Conservation (phyloP, 2,797 vertebrate genomes). For the Neosilurus hyrtlii region DNA sequence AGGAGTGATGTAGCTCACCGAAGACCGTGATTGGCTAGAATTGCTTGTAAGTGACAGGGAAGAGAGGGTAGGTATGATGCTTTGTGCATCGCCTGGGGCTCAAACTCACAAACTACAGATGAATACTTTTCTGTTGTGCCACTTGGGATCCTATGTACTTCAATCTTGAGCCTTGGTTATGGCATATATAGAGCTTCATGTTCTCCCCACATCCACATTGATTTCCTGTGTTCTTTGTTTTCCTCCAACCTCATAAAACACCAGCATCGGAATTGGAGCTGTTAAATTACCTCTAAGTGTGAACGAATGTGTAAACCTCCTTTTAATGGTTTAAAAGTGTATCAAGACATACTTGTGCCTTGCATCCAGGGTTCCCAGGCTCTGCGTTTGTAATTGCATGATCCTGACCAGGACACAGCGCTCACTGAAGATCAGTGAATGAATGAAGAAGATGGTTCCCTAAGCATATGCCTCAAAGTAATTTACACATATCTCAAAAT, state of each 20-base stretch:
- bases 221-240: background rate
- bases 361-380: background rate
- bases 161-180: background rate
- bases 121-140: too few species aligned
- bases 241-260: background rate
- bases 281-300: background rate
- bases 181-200: background rate
- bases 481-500: too few species aligned
- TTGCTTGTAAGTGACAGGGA: too few species aligned
- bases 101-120: too few species aligned
- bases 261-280: background rate
- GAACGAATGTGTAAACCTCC: background rate
- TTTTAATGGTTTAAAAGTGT: background rate
- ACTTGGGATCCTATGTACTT: too few species aligned
- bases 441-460: background rate
- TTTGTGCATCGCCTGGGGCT: too few species aligned
- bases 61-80: too few species aligned
- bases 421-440: background rate
- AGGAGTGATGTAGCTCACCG: too few species aligned
- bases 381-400: background rate
- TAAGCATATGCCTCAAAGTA: too few species aligned
- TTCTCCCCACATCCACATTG: background rate
- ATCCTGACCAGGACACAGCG: background rate
- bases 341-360: background rate
- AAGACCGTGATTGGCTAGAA: too few species aligned